Percentiles rank a stretch among this genome's conserved stretches.
These are phyloP conservation scores for Alcis repandata DNA, from an alignment of 2,888 invertebrate genomes.

Conservation along the genomic window DNA sequence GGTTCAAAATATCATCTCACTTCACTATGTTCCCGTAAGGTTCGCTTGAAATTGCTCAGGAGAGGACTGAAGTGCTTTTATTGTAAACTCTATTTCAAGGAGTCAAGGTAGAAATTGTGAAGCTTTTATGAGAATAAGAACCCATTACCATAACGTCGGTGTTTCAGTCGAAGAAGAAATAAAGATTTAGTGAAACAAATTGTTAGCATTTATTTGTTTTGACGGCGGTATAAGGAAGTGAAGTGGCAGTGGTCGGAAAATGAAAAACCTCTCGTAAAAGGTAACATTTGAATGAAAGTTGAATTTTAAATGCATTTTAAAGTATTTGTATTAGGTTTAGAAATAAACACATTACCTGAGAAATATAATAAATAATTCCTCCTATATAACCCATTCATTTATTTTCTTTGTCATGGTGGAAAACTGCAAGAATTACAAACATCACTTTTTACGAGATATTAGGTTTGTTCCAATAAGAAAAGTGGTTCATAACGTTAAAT, in stretches of 20 bases:
- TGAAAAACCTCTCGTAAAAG: not conserved
- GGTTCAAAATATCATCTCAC: slow-evolving; percentile 4
- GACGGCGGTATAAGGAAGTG: slow-evolving; percentile 17
- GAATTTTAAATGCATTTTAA: not conserved
- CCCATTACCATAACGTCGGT: slow-evolving; percentile 64
- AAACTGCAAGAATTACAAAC: no score
- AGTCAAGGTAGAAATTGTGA: slow-evolving; percentile 5
- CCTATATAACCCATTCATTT: no score
- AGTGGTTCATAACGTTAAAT: no score
- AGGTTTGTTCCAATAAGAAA: no score
- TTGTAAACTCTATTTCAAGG: slow-evolving; percentile 2
- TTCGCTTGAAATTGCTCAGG: slow-evolving; percentile 8
- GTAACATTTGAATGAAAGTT: slow-evolving; percentile 12
- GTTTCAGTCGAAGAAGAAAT: slow-evolving; percentile 40
- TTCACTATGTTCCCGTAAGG: not conserved
- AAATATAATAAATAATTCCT: not conserved
- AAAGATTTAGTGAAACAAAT: slow-evolving; percentile 32
- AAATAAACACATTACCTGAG: not conserved
- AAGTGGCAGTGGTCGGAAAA: slow-evolving; percentile 9
- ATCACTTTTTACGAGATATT: no score
- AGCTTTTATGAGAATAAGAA: slow-evolving; percentile 57
- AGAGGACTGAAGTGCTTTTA: not conserved
- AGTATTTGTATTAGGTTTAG: not conserved
- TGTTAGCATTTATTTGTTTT: slow-evolving; percentile 32
- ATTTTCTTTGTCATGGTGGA: no score